phyloP scores from a whole-genome alignment of 2,113 vertebrate species.

The Corydoras sp. region DNA sequence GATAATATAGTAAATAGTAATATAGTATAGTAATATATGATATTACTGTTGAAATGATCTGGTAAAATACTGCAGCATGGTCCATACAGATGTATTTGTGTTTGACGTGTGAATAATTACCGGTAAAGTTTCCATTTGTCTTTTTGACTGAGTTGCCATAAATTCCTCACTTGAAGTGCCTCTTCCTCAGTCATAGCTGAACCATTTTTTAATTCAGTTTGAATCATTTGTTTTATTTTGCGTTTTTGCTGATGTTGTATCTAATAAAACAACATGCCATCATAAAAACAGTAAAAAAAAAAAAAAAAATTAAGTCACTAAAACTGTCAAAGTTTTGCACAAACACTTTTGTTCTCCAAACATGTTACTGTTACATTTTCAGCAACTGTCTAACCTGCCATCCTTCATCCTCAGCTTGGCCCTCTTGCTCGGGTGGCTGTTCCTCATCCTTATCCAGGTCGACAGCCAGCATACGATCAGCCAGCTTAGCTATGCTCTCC shows the following conservation, averaged over 20 bases:
- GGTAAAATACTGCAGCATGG: too few species aligned
- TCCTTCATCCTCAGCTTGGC: neutral
- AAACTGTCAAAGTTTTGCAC: too few species aligned
- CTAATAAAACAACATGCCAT: constrained; percentile 63
- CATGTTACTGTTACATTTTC: too few species aligned
- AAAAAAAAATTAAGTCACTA: too few species aligned
- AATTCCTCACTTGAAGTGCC: constrained; percentile 57
- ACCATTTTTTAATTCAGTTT: constrained; percentile 65
- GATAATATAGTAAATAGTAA: too few species aligned
- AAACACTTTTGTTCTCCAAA: too few species aligned
- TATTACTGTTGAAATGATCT: too few species aligned
- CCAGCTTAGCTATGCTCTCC: constrained; percentile 49
- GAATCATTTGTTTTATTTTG: constrained; percentile 71
- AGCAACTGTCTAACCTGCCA: constrained; percentile 35
- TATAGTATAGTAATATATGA: too few species aligned
- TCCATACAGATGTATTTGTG: neutral
- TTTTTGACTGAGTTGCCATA: constrained; percentile 72
- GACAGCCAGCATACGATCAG: constrained; percentile 68
- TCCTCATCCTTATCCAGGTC: constrained; percentile 59
- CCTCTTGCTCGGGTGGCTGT: constrained; percentile 50
- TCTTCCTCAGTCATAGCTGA: constrained; percentile 70
- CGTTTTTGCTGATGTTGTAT: constrained; percentile 65
- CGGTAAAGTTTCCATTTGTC: constrained; percentile 89
- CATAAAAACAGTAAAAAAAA: too few species aligned
- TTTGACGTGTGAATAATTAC: constrained; percentile 52